Evolutionary conservation across 2,888 invertebrate genomes (phyloP).

Genomic region (Oscheius myriophilus): DNA sequence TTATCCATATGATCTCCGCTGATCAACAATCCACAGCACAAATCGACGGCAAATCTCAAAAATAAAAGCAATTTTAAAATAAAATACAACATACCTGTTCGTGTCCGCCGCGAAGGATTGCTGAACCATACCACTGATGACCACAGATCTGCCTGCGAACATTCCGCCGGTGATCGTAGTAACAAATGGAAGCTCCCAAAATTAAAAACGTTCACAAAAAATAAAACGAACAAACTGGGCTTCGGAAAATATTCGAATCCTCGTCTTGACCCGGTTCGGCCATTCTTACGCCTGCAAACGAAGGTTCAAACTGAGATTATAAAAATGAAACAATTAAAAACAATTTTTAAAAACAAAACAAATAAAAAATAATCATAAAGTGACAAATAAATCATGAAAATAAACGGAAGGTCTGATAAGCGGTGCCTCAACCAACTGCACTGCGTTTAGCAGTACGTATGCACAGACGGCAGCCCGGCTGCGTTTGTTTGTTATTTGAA

Average conservation of each 20-base stretch:
- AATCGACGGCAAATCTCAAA: constrained; percentile 61
- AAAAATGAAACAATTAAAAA: too few relatives aligned
- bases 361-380: too few relatives aligned
- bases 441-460: too few relatives aligned
- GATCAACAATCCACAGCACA: constrained; percentile 66
- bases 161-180: constrained; percentile 63
- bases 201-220: constrained; percentile 11
- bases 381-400: too few relatives aligned
- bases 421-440: too few relatives aligned
- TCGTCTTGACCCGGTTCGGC: constrained; percentile 18
- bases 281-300: too few relatives aligned
- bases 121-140: constrained; percentile 57
- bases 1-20: constrained; percentile 67
- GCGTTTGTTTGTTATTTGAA: too few relatives aligned
- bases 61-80: too few relatives aligned
- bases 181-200: constrained; percentile 60
- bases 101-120: constrained; percentile 50
- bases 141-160: constrained; percentile 60
- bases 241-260: constrained; percentile 37
- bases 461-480: too few relatives aligned
- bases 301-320: too few relatives aligned
- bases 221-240: constrained; percentile 39
- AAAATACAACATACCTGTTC: constrained; percentile 31
- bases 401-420: too few relatives aligned
- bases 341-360: too few relatives aligned